Base-by-base conservation (phyloP, 2,888 invertebrate species). In the Norana najaformis region DNA sequence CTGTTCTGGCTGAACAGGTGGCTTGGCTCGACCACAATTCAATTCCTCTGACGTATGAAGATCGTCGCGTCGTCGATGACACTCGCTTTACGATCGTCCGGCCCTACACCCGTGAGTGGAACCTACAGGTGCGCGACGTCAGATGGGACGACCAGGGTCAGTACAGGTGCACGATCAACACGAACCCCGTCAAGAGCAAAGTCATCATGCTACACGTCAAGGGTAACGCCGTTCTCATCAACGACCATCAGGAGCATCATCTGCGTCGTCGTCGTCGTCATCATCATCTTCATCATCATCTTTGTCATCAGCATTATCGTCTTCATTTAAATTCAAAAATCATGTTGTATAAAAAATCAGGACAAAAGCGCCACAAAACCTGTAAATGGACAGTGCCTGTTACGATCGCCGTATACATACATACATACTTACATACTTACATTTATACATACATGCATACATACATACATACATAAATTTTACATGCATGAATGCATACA, bases 141-240 rank as follows among this genome's bases (percentile, higher is more conserved):
- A 82, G 69, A 89, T 90, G 83, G 39, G 93, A 92, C 89, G 94
- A 94, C 92, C 92, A 92, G 88, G 94, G 94, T n/a, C 92, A 92
- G 89, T 94, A 94, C 91, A 93, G 93, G 92, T 94, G 94, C 89
- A 93, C 93, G 90, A 93, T 94, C 90, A 94, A 94, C 93, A 93
- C 94, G 5, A 91, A 91, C 23, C 94, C 94, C 13, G 93, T 93
- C 88, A 92, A 92, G 91, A 92, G 92, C 85, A 94, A 94, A 89
- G 90, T 92, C 82, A 93, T 94, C 47, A 91, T 92, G 36, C 92
- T 94, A 20, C 91, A 92, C 88, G 93, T 94, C 4, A 92, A 93
- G 92, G 94, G 94, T 94, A 89, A 90, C n/a, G 0, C 1, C 69
- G 34, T 34, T 36, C 0, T 11, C 14, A 85, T 8, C 16, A 35